These are phyloP conservation scores for Acanthosepion pharaonis DNA, from an alignment of 2,888 invertebrate genomes.

Conservation along the genomic window DNA sequence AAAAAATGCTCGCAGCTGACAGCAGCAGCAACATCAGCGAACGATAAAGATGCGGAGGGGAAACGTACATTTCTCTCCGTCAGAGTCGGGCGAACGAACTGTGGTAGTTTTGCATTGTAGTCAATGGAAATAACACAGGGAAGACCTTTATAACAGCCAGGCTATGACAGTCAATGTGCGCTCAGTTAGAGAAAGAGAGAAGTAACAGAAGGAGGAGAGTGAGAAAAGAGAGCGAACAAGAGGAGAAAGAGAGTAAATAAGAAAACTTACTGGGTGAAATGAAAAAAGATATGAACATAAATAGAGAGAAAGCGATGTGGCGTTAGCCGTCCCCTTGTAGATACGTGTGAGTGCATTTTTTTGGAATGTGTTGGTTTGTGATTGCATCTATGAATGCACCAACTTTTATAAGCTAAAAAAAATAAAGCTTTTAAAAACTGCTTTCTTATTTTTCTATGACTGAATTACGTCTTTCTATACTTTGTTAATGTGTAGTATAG, in stretches of 20 bases:
- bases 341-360: too few species aligned
- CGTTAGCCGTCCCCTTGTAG: too few species aligned
- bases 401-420: too few species aligned
- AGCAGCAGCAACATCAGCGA: background rate
- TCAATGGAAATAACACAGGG: background rate
- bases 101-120: constrained; percentile 9
- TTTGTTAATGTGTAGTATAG: too few species aligned
- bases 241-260: background rate
- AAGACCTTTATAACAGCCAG: background rate
- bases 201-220: background rate
- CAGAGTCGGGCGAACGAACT: background rate
- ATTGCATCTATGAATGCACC: too few species aligned
- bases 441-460: too few species aligned
- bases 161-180: background rate
- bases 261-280: background rate
- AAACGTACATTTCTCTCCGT: constrained; percentile 17
- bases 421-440: too few species aligned
- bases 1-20: background rate
- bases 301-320: too few species aligned
- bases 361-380: too few species aligned
- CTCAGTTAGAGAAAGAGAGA: background rate
- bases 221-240: background rate
- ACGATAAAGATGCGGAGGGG: background rate
- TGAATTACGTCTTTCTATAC: too few species aligned
- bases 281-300: background rate